Evolutionary conservation across 2,888 invertebrate genomes (phyloP).

Genomic region (Tetragonisca angustula): DNA sequence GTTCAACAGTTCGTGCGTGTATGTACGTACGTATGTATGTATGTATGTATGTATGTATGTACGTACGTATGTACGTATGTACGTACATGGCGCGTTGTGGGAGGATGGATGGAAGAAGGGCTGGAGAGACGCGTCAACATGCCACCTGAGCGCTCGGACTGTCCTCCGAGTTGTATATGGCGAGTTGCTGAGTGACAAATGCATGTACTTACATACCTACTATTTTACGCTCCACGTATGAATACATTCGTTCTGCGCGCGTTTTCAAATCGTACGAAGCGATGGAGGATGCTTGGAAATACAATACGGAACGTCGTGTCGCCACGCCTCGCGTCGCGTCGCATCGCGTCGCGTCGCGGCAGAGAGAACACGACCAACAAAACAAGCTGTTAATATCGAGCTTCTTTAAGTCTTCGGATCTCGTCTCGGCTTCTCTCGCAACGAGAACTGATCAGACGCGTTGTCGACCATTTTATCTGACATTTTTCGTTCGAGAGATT

Average conservation of each 20-base stretch:
- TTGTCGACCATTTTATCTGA: neutral
- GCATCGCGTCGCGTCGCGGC: too few species aligned
- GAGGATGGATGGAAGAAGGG: constrained; percentile 19
- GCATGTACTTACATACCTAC: neutral
- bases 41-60: neutral
- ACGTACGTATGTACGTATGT: neutral
- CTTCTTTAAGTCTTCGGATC: too few species aligned
- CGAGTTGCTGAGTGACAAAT: constrained; percentile 28
- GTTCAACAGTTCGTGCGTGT: constrained; percentile 17
- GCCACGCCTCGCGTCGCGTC: too few species aligned
- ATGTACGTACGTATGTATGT: neutral
- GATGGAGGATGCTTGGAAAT: neutral
- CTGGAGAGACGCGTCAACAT: constrained; percentile 23
- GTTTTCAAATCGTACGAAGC: neutral
- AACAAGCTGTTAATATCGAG: neutral
- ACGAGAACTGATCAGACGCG: neutral
- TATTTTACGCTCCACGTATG: constrained; percentile 23
- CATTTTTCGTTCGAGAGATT: too few species aligned
- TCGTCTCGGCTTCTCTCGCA: neutral
- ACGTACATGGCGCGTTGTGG: neutral
- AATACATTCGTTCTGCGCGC: constrained; percentile 7
- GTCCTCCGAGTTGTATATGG: neutral
- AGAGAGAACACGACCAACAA: too few species aligned
- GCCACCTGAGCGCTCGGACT: constrained; percentile 16
- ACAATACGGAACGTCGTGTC: neutral